These are phyloP conservation scores for Etia nguti DNA, from an alignment of 2,113 vertebrate species.

Conservation along the genomic window DNA sequence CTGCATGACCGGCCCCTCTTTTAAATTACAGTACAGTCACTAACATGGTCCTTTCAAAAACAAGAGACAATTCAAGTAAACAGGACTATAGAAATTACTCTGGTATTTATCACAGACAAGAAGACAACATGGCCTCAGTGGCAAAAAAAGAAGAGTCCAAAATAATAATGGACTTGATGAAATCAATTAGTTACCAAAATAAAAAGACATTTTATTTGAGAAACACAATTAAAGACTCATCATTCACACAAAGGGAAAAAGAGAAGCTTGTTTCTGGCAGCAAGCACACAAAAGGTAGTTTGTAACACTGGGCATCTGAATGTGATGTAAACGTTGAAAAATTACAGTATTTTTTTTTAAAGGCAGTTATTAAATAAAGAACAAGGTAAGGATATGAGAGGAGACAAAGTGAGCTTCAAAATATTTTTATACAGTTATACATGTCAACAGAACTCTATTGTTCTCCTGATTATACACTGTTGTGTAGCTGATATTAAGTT, in stretches of 20 bases:
- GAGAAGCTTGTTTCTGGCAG: background rate
- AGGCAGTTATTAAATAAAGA: slow-evolving; percentile 39
- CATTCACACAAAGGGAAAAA: slow-evolving; percentile 19
- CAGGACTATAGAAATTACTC: slow-evolving; percentile 41
- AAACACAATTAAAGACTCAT: background rate
- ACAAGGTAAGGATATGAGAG: background rate
- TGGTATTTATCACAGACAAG: background rate
- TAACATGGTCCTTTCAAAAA: background rate
- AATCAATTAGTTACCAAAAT: background rate
- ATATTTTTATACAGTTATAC: slow-evolving; percentile 15
- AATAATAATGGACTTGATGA: background rate
- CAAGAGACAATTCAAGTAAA: slow-evolving; percentile 67
- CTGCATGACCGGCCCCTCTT: background rate
- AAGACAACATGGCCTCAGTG: background rate
- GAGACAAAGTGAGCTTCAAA: slow-evolving; percentile 31
- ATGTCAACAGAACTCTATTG: slow-evolving; percentile 18
- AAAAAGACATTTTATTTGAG: background rate
- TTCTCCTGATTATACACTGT: slow-evolving; percentile 29
- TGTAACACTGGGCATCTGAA: slow-evolving; percentile 63
- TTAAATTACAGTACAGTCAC: background rate
- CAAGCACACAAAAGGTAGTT: slow-evolving; percentile 26
- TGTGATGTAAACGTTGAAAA: slow-evolving; percentile 51
- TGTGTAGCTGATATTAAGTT: slow-evolving; percentile 41
- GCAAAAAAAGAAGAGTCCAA: background rate
- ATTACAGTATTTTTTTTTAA: background rate